Percentiles rank a stretch among this genome's conserved stretches.
These are phyloP conservation scores for Carposina sasakii DNA, from an alignment of 1,140 invertebrate species.

Conservation along the genomic window DNA sequence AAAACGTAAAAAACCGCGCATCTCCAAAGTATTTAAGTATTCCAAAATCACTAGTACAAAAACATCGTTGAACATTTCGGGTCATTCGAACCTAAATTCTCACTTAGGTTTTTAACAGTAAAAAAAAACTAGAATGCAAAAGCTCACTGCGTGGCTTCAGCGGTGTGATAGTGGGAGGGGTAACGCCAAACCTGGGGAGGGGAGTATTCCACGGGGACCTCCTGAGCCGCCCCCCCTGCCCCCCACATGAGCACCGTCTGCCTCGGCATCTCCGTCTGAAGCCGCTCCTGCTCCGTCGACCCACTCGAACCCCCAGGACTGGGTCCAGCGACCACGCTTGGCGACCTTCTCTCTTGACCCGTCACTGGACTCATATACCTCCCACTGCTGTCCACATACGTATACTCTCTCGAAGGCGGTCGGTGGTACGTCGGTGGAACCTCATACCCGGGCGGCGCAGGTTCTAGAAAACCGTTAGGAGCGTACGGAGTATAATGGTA, in stretches of 20 bases:
- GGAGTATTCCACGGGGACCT: constrained; percentile 59
- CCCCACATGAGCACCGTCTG: constrained; percentile 94
- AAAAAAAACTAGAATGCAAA: constrained; percentile 28
- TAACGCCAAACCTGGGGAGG: constrained; percentile 68
- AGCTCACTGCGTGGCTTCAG: constrained; percentile 61
- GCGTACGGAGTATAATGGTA: constrained; percentile 83
- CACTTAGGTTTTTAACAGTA: too few relatives aligned
- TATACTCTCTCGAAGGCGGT: constrained; percentile 71
- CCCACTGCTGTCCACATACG: constrained; percentile 64
- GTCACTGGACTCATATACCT: constrained; percentile 63
- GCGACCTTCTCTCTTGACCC: constrained; percentile 63
- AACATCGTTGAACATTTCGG: too few relatives aligned
- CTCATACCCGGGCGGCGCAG: constrained; percentile 72
- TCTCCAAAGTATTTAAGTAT: constrained; percentile 3
- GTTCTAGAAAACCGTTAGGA: constrained; percentile 86
- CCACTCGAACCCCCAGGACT: constrained; percentile 57
- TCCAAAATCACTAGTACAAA: constrained; percentile 4
- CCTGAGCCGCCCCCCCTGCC: constrained; percentile 61
- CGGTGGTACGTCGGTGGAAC: constrained; percentile 55
- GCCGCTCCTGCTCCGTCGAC: constrained; percentile 48
- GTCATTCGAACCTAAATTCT: too few relatives aligned
- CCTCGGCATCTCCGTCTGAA: constrained; percentile 75
- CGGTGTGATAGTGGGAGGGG: constrained; percentile 64
- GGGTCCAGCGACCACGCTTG: constrained; percentile 68
- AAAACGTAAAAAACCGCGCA: too few relatives aligned